A percentile compares a stretch with the other conserved stretches of the same genome.
phyloP scores from a whole-genome alignment of 2,888 invertebrate species.

The Ellobium chinense region DNA sequence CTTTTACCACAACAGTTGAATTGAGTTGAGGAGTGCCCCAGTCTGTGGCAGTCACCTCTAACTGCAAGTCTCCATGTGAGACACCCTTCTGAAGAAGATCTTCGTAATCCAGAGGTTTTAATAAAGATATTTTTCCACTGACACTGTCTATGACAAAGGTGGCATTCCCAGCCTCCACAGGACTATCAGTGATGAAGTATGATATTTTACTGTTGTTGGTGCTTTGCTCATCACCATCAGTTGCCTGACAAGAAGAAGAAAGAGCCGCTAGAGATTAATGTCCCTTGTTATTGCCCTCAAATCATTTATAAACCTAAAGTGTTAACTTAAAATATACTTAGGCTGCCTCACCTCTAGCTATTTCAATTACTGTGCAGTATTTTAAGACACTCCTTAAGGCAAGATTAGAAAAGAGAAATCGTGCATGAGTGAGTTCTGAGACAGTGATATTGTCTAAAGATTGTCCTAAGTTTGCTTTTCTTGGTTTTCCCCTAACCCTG shows the following conservation, averaged over 20 bases:
- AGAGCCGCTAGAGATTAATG: no score
- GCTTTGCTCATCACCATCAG: constrained; percentile 85
- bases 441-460: no score
- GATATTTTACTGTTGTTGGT: constrained; percentile 64
- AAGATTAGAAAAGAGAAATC: no score
- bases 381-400: no score
- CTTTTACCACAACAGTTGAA: constrained; percentile 74
- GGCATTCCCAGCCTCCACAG: constrained; percentile 76
- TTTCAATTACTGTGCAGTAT: no score
- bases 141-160: constrained; percentile 95
- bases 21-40: constrained; percentile 56
- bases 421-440: no score
- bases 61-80: constrained; percentile 88
- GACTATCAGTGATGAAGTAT: constrained; percentile 48
- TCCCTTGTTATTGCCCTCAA: no score
- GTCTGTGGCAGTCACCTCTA: constrained; percentile 79
- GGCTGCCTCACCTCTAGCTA: no score
- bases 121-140: constrained; percentile 90
- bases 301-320: no score
- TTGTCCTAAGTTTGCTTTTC: no score
- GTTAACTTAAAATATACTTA: no score
- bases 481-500: no score
- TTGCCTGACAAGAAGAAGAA: constrained; percentile 81
- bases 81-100: constrained; percentile 58
- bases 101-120: constrained; percentile 93